Evolutionary conservation across 2,888 invertebrate genomes (phyloP), one percentile per base, ranked within the genome.

Genomic region (Drosophila barbarae): DNA sequence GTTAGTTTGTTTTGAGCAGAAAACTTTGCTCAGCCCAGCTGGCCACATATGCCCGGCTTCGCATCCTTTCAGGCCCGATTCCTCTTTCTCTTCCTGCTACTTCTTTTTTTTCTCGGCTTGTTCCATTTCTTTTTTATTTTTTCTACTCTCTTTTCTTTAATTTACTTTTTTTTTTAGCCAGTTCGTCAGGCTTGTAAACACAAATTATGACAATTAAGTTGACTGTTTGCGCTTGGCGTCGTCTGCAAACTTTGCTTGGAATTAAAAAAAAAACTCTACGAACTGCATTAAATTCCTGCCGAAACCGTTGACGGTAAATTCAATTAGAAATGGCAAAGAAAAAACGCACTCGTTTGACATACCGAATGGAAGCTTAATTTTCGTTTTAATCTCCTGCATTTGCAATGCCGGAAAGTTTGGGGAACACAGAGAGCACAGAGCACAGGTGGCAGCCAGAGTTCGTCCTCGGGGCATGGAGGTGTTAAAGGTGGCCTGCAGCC

Each of bases 161-260:
- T 36, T 18, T 35, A 34, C 6, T 46, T 55, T 1, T 26, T 42
- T 42, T 21, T 21, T 71, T 70, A 65, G 77, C 67, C 73, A 84
- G 78, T 82, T 81, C 86, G 84, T 81, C 86, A 84, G 75, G 84
- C 82, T 85, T 69, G 81, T 76, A 78, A 85, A 85, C 76, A 81
- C 74, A 81, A 81, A 81, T 81, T 81, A 81, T 81, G 85, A 81
- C 84, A 81, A 81, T 81, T 81, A 81, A 85, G 80, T 81, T 81
- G 73, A 82, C 83, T 84, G 72, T 83, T 79, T 82, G 75, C 65
- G 57, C 41, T 46, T 21, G 39, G 39, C 32, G 39, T 36, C 63
- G 56, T 80, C 81, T 74, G 76, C 49, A 66, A 80, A 77, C 47
- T 78, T 77, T 64, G 67, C 59, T 30, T 67, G 70, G 72, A 73